A percentile compares a stretch with the other conserved stretches of the same genome.
phyloP scores from a whole-genome alignment of 2,113 vertebrate species.

The Pandion haliaetus region DNA sequence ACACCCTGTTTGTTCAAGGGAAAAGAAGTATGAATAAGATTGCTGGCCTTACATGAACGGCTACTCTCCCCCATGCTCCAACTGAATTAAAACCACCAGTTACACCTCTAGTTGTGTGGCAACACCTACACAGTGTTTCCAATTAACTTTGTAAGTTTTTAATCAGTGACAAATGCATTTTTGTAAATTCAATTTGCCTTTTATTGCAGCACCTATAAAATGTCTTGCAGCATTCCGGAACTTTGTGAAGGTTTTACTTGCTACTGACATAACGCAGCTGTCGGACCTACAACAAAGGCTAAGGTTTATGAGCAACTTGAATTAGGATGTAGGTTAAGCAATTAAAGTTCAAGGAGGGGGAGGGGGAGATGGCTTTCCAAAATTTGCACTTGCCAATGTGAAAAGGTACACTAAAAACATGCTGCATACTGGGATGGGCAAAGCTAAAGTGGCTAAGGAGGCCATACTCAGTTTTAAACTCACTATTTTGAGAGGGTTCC shows the following conservation, averaged over 20 bases:
- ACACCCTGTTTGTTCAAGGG: background rate
- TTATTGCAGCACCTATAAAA: constrained; percentile 86
- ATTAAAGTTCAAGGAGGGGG: constrained; percentile 89
- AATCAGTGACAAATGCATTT: constrained; percentile 85
- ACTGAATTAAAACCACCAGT: constrained; percentile 73
- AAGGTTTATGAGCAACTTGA: constrained; percentile 91
- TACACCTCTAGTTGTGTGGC: constrained; percentile 83
- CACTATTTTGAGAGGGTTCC: constrained; percentile 56
- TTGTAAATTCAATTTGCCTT: constrained; percentile 86
- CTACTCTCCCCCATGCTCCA: background rate
- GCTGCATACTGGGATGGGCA: background rate
- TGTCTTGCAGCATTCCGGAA: constrained; percentile 95
- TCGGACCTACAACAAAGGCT: constrained; percentile 93
- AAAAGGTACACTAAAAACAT: constrained; percentile 1
- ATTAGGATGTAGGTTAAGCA: constrained; percentile 96
- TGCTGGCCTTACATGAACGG: background rate
- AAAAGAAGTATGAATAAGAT: background rate
- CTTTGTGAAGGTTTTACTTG: constrained; percentile 94
- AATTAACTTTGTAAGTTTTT: constrained; percentile 85
- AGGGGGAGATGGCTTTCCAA: constrained; percentile 54
- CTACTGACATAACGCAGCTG: constrained; percentile 95
- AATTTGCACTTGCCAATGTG: constrained; percentile 34
- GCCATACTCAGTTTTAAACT: constrained; percentile 17
- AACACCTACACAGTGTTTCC: constrained; percentile 83
- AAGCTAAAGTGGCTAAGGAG: background rate